These are phyloP conservation scores for Gisinianus flammeolus DNA, from an alignment of 2,888 invertebrate species.

Conservation along the genomic window DNA sequence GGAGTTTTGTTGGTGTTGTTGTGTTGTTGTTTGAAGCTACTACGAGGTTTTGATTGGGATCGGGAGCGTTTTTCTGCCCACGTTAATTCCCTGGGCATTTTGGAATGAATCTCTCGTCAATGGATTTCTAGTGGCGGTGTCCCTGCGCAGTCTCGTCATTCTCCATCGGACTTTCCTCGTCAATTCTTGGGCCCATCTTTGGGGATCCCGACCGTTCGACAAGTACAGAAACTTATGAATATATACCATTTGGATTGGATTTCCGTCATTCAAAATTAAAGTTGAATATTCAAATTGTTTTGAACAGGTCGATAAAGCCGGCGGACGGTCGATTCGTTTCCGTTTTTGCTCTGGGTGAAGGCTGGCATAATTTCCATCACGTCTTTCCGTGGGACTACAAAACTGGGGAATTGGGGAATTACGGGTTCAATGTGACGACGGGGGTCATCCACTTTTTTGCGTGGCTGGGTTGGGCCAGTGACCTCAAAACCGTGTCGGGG, in stretches of 20 bases:
- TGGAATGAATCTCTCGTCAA: slow-evolving; percentile 66
- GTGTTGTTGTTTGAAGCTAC: slow-evolving; percentile 61
- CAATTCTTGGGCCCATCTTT: slow-evolving; percentile 81
- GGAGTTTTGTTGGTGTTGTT: not conserved
- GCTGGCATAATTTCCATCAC: slow-evolving; percentile 90
- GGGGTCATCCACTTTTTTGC: slow-evolving; percentile 69
- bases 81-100: slow-evolving; percentile 62
- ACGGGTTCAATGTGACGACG: slow-evolving; percentile 68
- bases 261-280: not conserved
- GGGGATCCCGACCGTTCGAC: slow-evolving; percentile 79
- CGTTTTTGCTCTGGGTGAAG: slow-evolving; percentile 74
- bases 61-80: slow-evolving; percentile 62
- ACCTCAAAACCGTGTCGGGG: slow-evolving; percentile 69
- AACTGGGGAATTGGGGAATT: slow-evolving; percentile 64
- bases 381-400: slow-evolving; percentile 78
- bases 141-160: slow-evolving; percentile 64
- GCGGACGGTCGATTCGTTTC: slow-evolving; percentile 78
- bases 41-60: slow-evolving; percentile 61
- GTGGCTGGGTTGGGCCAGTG: slow-evolving; percentile 69
- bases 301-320: slow-evolving; percentile 75
- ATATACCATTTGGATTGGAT: not conserved
- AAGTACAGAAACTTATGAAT: slow-evolving; percentile 52
- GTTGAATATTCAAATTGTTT: too few relatives aligned
- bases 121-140: slow-evolving; percentile 63
- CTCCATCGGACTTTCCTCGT: slow-evolving; percentile 81